Evolutionary conservation across 2,888 invertebrate species (phyloP).

Genomic region (Pristionchus maxplancki): DNA sequence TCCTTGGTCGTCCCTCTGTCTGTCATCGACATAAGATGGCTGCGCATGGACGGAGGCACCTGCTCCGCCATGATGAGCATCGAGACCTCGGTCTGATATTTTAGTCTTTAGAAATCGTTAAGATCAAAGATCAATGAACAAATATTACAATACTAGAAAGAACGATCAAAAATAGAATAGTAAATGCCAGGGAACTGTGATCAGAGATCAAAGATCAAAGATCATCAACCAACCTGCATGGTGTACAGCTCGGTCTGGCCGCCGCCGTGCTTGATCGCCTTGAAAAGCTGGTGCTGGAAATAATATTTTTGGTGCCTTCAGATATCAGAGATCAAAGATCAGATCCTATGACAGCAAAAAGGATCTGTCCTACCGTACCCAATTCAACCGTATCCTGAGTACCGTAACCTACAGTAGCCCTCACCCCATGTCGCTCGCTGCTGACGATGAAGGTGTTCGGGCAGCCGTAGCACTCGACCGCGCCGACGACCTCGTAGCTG

Average conservation of each 20-base stretch:
- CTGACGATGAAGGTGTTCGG: slow-evolving; percentile 12
- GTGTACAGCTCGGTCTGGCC: slow-evolving; percentile 14
- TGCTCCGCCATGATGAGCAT: slow-evolving; percentile 5
- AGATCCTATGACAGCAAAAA: background rate
- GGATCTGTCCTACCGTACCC: too few relatives aligned
- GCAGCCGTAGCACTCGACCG: slow-evolving; percentile 17
- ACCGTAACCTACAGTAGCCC: too few relatives aligned
- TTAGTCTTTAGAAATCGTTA: background rate
- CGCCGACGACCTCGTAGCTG: slow-evolving; percentile 26
- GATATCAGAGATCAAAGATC: background rate
- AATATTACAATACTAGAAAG: background rate
- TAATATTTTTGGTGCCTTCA: too few relatives aligned
- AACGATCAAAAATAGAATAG: background rate
- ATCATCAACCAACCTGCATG: background rate
- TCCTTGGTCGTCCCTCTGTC: slow-evolving; percentile 44
- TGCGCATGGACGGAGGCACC: background rate
- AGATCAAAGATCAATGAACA: background rate
- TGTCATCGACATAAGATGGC: background rate
- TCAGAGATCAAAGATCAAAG: background rate
- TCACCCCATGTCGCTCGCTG: slow-evolving; percentile 18
- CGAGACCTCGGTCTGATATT: background rate
- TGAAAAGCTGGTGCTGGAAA: background rate
- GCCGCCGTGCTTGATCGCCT: slow-evolving; percentile 30
- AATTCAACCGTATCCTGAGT: too few relatives aligned
- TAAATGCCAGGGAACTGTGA: background rate